A percentile compares a stretch with the other conserved stretches of the same genome.
Evolutionary conservation across 2,888 invertebrate genomes (phyloP).

Genomic region (Sesia apiformis): DNA sequence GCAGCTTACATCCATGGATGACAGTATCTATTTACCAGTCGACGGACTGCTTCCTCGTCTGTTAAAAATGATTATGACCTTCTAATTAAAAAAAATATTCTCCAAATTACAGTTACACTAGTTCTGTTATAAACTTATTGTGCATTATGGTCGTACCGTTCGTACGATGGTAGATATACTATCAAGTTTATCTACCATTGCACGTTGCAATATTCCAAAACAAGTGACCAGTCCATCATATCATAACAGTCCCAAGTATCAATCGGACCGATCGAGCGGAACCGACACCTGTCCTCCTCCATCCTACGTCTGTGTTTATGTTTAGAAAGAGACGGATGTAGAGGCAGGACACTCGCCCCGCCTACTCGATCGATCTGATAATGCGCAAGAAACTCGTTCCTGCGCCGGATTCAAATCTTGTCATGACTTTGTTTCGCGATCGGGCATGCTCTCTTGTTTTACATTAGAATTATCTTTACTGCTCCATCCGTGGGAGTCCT

Average conservation of each 20-base stretch:
- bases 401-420: constrained; percentile 40
- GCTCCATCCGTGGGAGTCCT: constrained; percentile 51
- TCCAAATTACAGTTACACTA: too few species aligned
- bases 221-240: not conserved
- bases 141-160: too few species aligned
- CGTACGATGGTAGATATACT: too few species aligned
- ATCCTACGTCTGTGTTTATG: constrained; percentile 4
- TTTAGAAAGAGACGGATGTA: constrained; percentile 31
- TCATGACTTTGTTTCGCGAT: constrained; percentile 40
- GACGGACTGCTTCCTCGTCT: too few species aligned
- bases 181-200: not conserved
- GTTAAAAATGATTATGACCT: too few species aligned
- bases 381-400: constrained; percentile 44
- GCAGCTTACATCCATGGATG: too few species aligned
- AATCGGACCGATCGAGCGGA: constrained; percentile 43
- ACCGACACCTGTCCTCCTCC: constrained; percentile 34
- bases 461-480: constrained; percentile 67
- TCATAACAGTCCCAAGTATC: constrained; percentile 2
- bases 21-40: too few species aligned
- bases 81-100: too few species aligned
- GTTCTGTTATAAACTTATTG: too few species aligned
- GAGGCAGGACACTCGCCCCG: constrained; percentile 36
- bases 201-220: not conserved
- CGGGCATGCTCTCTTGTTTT: constrained; percentile 41
- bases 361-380: constrained; percentile 65